Percentiles rank a stretch among this genome's conserved stretches.
phyloP scores from a whole-genome alignment of 2,888 invertebrate genomes.

The Danaus chrysippus region DNA sequence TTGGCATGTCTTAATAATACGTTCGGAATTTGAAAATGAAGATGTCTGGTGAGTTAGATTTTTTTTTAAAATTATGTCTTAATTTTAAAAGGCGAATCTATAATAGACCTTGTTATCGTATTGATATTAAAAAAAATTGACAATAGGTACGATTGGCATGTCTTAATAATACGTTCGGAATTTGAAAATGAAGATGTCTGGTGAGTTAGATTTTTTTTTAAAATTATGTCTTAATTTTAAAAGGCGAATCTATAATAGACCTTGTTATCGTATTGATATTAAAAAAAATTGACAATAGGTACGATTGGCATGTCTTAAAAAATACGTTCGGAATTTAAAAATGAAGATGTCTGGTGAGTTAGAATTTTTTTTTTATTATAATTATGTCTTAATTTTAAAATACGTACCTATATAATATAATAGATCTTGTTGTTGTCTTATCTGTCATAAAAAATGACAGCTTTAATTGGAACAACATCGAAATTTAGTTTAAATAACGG shows the following conservation, averaged over 20 bases:
- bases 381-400: constrained; percentile 4
- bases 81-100: too few relatives aligned
- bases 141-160: constrained; percentile 21
- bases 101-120: too few relatives aligned
- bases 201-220: too few relatives aligned
- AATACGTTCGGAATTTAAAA: constrained; percentile 53
- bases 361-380: constrained; percentile 28
- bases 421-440: not conserved
- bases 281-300: too few relatives aligned
- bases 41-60: too few relatives aligned
- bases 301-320: constrained; percentile 33
- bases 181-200: constrained; percentile 72
- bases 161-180: constrained; percentile 49
- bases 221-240: too few relatives aligned
- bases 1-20: constrained; percentile 42
- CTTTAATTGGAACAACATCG: too few relatives aligned
- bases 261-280: too few relatives aligned
- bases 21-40: constrained; percentile 62
- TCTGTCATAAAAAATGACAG: too few relatives aligned
- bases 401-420: not conserved
- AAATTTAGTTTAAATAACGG: not conserved
- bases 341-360: constrained; percentile 74
- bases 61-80: too few relatives aligned
- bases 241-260: too few relatives aligned
- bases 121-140: too few relatives aligned